Base-by-base conservation (phyloP, 2,113 vertebrate genomes). In the Anseranas semipalmata region DNA sequence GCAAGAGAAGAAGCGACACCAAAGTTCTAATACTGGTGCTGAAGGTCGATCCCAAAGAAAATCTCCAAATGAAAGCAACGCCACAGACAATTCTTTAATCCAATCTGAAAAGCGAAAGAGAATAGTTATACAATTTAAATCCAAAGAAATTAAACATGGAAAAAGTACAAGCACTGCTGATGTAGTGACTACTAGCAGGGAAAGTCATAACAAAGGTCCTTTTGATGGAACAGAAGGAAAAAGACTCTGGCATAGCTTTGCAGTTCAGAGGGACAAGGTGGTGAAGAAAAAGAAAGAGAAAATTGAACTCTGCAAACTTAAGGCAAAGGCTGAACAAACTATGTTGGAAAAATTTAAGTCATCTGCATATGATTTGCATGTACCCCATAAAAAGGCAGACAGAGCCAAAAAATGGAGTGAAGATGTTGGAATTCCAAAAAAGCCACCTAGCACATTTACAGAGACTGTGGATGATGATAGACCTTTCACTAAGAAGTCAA, bases 101-200 rank as follows among this genome's bases (percentile, higher is more conserved):
- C 86, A 58, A 82, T 39, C 32, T 84, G 95, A 94, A 87, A 97
- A 90, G n/a, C 90, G 88, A 48, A 90, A 58, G 73, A 95, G 7
- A 95, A 77, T 97, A 90, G 87, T 83, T 82, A 87, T 96, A 39
- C 85, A 97, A 15, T 96, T 97, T 96, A 97, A 98, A 97, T 45
- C 79, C 68, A 97, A 96, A 87, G 95, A 97, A 92, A 81, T 60
- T 87, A 96, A 95, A 93, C 90, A 83, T 25, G 89, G 89, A 71
- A 97, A 83, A 89, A 95, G 33, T 60, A 92, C 84, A 9, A 4
- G 16, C 66, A 12, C 84, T 74, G 71, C 79, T 80, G 93, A 85
- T 63, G n/a, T 46, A 45, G 90, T 59, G 67, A 59, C 78, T 46
- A 6, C 56, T 70, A 85, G 56, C 28, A 93, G 33, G 59, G 30